Base-by-base conservation (phyloP, 2,113 vertebrate species). In the Symphodus melops region DNA sequence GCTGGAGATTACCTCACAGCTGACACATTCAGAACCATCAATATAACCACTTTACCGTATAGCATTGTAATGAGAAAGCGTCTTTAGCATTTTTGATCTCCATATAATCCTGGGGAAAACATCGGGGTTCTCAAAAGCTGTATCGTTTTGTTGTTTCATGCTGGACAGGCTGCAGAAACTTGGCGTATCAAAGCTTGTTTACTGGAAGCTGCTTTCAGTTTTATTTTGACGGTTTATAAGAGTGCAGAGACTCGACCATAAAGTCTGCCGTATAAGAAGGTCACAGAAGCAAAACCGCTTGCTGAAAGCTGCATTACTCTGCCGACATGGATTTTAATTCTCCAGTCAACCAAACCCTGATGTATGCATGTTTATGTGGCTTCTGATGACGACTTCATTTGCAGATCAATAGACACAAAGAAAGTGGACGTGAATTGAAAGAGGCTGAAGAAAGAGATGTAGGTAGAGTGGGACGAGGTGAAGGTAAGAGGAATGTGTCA, bases 181-280 rank as follows among this genome's bases (percentile, higher is more conserved):
- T 68, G 56, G 37, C 49, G 23, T 75, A 49, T 42, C 36, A 36
- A 25, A 25, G 51, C 25, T 48, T 69, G 59, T 70, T 70, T 64
- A 70, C 59, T 77, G 58, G 75, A 74, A 79, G 68, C 58, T 21
- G 46, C 48, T 21, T 20, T 28, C 21, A 41, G 54, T 66, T 74
- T 73, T 58, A 66, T 65, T 51, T 9, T 49, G 10, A 33, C 8
- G 25, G 25, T 61, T 80, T 69, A 80, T 59, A n/a, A 58, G 57
- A 64, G 52, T 7, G 0, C 4, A 16, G 58, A 68, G 64, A 37
- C 61, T 66, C 36, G 60, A 37, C 41, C 39, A 25, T 39, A 39
- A 20, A 39, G 16, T 58, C 37, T 59, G 13, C 19, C 36, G 23
- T n/a, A 20, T n/a, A 17, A 49, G 16, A 5, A 33, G 14, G 28